Conservation (phyloP, 1,140 invertebrate species). For the Chironomus striatipennis region DNA sequence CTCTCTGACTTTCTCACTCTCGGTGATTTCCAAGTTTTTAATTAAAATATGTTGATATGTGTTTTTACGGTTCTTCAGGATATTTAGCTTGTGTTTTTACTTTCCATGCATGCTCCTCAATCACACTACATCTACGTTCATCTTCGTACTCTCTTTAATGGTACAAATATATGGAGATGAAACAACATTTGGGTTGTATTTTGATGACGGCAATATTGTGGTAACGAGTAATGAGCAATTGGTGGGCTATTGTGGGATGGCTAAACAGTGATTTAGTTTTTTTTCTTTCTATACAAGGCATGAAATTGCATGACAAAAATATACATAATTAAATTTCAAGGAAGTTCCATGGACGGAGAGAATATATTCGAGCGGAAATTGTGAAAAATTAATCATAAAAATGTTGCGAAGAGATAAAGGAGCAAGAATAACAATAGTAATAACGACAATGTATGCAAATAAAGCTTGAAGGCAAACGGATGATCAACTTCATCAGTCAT, state of each 20-base stretch:
- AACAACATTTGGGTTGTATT: neutral
- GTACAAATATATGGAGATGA: too few relatives aligned
- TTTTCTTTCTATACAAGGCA: neutral
- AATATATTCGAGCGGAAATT: neutral
- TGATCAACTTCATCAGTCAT: too few relatives aligned
- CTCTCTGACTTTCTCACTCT: neutral
- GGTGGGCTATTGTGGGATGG: neutral
- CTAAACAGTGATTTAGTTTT: neutral
- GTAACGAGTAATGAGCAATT: slow-evolving; percentile 12
- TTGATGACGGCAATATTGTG: slow-evolving; percentile 12
- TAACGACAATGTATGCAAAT: too few relatives aligned
- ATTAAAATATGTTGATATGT: slow-evolving; percentile 24
- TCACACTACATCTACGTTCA: slow-evolving; percentile 1
- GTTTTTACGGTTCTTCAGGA: slow-evolving; percentile 23
- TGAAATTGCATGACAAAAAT: neutral
- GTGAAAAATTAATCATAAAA: neutral
- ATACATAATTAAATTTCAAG: neutral
- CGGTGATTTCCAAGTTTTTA: slow-evolving; percentile 23
- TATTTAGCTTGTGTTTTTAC: slow-evolving; percentile 19
- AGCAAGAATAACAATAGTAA: too few relatives aligned
- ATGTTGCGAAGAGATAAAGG: neutral
- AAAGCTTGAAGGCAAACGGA: too few relatives aligned
- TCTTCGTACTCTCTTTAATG: too few relatives aligned
- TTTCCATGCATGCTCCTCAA: neutral
- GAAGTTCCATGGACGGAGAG: neutral